phyloP scores from a whole-genome alignment of 2,888 invertebrate genomes.

The Darwinula stevensoni region DNA sequence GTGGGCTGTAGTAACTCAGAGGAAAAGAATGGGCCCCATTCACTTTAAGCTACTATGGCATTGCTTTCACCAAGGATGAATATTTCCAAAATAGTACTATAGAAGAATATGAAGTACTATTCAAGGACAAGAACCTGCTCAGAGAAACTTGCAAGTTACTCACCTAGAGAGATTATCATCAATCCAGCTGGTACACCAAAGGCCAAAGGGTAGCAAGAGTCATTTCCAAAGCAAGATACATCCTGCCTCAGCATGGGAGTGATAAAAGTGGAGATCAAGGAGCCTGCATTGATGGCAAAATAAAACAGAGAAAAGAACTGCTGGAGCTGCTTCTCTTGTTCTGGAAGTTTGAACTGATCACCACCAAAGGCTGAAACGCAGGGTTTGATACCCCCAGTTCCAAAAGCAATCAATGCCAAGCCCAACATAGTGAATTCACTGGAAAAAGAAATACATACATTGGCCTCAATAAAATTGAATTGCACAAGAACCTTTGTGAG shows the following conservation, averaged over 20 bases:
- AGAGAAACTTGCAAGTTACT: too few relatives aligned
- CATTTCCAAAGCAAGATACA: constrained; percentile 40
- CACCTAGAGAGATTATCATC: constrained; percentile 52
- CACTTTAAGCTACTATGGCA: not conserved
- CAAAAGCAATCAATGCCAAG: constrained; percentile 44
- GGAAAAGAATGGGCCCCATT: too few relatives aligned
- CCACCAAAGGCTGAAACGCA: constrained; percentile 87
- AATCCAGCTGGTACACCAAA: constrained; percentile 65
- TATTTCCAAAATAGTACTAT: too few relatives aligned
- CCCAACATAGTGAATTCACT: constrained; percentile 30
- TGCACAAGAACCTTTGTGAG: not conserved
- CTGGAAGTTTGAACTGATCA: constrained; percentile 57
- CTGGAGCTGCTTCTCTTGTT: constrained; percentile 43
- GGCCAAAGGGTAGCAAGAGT: constrained; percentile 49
- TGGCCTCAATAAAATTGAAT: too few relatives aligned
- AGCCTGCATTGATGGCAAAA: constrained; percentile 66
- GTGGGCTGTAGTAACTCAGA: too few relatives aligned
- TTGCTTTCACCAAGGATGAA: too few relatives aligned
- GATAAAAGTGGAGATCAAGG: constrained; percentile 53
- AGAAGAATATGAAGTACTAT: too few relatives aligned
- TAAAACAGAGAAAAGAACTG: constrained; percentile 82
- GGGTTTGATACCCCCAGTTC: constrained; percentile 85
- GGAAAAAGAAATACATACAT: too few relatives aligned
- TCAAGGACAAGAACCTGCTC: too few relatives aligned
- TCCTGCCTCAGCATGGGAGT: constrained; percentile 60